A percentile compares a stretch with the other conserved stretches of the same genome.
Conservation (phyloP, 2,888 invertebrate species). For the Caenorhabditis plicata region DNA sequence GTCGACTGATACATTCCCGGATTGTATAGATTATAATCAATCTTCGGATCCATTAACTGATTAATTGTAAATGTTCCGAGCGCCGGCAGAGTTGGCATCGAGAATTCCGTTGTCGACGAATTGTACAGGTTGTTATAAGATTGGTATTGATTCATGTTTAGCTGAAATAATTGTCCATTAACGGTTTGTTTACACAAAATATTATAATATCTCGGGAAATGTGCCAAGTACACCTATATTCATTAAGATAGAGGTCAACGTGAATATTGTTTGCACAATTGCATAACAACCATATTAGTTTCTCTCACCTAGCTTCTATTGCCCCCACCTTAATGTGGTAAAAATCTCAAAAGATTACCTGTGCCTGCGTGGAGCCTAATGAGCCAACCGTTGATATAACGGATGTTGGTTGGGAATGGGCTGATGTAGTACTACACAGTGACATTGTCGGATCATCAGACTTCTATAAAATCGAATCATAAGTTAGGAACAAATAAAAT, state of each 20-base stretch:
- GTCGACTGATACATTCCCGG: constrained; percentile 7
- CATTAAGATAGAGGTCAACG: too few relatives aligned
- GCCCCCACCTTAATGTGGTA: too few relatives aligned
- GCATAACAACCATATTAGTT: too few relatives aligned
- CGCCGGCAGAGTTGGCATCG: constrained; percentile 11
- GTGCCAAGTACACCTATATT: not conserved
- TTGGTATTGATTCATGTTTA: constrained; percentile 15
- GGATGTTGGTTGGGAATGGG: constrained; percentile 40
- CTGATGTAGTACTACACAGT: constrained; percentile 8
- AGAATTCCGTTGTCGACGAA: constrained; percentile 12
- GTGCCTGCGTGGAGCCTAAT: constrained; percentile 27
- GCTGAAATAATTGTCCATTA: too few relatives aligned
- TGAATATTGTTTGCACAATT: too few relatives aligned
- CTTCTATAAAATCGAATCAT: not conserved
- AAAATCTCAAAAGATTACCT: constrained; percentile 15
- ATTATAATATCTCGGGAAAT: too few relatives aligned
- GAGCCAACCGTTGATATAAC: constrained; percentile 45
- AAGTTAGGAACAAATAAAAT: constrained; percentile 3
- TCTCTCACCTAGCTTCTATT: too few relatives aligned
- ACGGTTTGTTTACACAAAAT: too few relatives aligned
- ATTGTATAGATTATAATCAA: constrained; percentile 3
- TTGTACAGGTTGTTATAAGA: constrained; percentile 18
- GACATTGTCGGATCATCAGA: constrained; percentile 11
- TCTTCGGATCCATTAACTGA: constrained; percentile 2
- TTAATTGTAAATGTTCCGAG: constrained; percentile 6